Base-by-base conservation (phyloP, 2,888 invertebrate genomes). In the Strigamia maritima region DNA sequence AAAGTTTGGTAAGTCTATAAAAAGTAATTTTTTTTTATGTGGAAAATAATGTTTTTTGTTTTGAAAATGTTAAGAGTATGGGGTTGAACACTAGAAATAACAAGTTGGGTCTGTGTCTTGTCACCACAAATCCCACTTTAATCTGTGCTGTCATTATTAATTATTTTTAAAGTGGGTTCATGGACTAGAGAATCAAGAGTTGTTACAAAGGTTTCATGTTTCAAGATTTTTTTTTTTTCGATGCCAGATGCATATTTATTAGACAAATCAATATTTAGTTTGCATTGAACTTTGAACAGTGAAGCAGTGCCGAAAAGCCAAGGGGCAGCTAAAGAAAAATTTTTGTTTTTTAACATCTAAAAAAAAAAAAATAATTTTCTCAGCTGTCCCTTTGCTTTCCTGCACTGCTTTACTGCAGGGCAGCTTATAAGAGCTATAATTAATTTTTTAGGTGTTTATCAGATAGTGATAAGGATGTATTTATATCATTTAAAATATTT, bases 391-490 rank as follows among this genome's bases (percentile, higher is more conserved):
- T 35, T 35, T 8, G 35, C 35, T 35, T 35, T 35, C 35, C 35
- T 6, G 35, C 35, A 35, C 35, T 35, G 35, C n/a, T n/a, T n/a
- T n/a, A n/a, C 35, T 3, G 35, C 6, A 3, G 35, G n/a, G n/a
- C n/a, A n/a, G n/a, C n/a, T 35, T 35, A 8, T 35, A 6, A 35
- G 7, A 35, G n/a, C 35, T 1, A 8, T 2, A 35, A 35, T 35
- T 35, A 35, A n/a, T 44, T 54, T 54, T 54, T n/a, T 54, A 70
- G 70, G 70, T 70, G 70, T 28, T 70, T 70, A 70, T 70, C 70
- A 2, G 70, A 70, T 12, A 70, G 70, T 70, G 70, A 70, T 70
- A 70, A n/a, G 28, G 70, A 70, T 70, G 70, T 70, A 28, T 70
- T 70, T 70, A 28, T 70, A 28, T 70, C 70, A 7, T 70, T 70